A percentile compares a stretch with the other conserved stretches of the same genome.
Conservation (phyloP, 2,797 vertebrate genomes). For the Thalassophryne amazonica region DNA sequence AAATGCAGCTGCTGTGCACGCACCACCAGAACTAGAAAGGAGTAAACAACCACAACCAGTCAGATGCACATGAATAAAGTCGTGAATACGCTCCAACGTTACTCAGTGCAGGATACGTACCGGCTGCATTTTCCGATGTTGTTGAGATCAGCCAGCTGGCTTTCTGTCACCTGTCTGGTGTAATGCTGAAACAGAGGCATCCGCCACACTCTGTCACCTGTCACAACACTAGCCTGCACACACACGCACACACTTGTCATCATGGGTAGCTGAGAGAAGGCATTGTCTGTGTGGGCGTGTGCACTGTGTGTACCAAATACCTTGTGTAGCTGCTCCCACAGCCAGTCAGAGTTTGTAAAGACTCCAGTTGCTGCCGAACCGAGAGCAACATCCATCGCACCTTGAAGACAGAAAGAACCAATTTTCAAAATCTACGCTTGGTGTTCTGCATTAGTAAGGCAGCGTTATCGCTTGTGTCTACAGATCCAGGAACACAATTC, state of each 20-base stretch:
- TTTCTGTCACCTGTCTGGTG: constrained; percentile 88
- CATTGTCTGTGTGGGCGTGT: background rate
- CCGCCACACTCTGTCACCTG: constrained; percentile 96
- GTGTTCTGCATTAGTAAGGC: no score
- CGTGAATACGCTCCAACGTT: background rate
- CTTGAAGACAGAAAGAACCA: constrained; percentile 55
- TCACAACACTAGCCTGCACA: constrained; percentile 88
- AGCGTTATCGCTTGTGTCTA: no score
- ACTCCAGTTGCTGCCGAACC: constrained; percentile 94
- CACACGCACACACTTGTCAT: constrained; percentile 28
- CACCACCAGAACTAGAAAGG: constrained; percentile 86
- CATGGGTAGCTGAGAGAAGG: constrained; percentile 10
- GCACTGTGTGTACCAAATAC: constrained; percentile 55
- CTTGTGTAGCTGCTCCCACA: constrained; percentile 90
- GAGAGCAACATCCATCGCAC: constrained; percentile 92
- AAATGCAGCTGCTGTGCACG: constrained; percentile 95
- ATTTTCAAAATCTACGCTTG: background rate
- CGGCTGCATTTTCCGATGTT: constrained; percentile 93
- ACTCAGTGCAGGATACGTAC: constrained; percentile 64
- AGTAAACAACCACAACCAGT: background rate
- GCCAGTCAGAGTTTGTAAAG: constrained; percentile 94
- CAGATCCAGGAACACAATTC: no score
- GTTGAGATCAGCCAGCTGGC: constrained; percentile 91
- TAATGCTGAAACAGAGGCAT: constrained; percentile 98
- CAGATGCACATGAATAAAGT: background rate